phyloP scores from a whole-genome alignment of 1,140 invertebrate genomes.

The Hyposmocoma kahamanoa region DNA sequence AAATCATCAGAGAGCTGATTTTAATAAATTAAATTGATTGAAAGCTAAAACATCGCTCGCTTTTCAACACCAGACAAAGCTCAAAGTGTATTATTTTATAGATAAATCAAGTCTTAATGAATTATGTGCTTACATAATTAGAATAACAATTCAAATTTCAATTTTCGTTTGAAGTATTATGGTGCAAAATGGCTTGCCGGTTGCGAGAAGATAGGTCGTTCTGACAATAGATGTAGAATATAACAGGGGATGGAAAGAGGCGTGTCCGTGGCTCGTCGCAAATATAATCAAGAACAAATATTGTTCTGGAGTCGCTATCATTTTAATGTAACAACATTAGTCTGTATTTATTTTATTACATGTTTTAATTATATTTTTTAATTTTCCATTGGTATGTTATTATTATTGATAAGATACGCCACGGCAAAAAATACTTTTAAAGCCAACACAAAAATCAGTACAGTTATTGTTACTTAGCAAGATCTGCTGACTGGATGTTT shows the following conservation, averaged over 20 bases:
- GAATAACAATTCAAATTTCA: conserved; percentile 9
- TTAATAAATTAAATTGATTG: conserved; percentile 70
- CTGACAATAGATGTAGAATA: conserved; percentile 32
- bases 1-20: conserved; percentile 42
- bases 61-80: conserved; percentile 66
- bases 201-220: conserved; percentile 30
- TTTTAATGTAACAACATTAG: no score
- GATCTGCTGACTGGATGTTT: no score
- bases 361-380: no score
- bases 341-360: no score
- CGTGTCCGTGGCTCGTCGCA: conserved; percentile 65
- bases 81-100: conserved; percentile 73
- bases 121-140: conserved; percentile 45
- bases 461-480: no score
- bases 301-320: conserved; percentile 20
- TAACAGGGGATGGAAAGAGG: conserved; percentile 69
- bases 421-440: no score
- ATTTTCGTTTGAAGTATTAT: conserved; percentile 17
- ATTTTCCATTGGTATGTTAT: not conserved
- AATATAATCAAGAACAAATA: conserved; percentile 66
- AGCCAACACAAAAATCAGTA: no score
- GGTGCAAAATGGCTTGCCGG: conserved; percentile 19
- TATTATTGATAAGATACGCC: no score
- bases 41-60: conserved; percentile 64
- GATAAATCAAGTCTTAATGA: conserved; percentile 55